These are phyloP conservation scores for Heliconius hewitsoni DNA, from an alignment of 1,140 invertebrate genomes.

Conservation along the genomic window DNA sequence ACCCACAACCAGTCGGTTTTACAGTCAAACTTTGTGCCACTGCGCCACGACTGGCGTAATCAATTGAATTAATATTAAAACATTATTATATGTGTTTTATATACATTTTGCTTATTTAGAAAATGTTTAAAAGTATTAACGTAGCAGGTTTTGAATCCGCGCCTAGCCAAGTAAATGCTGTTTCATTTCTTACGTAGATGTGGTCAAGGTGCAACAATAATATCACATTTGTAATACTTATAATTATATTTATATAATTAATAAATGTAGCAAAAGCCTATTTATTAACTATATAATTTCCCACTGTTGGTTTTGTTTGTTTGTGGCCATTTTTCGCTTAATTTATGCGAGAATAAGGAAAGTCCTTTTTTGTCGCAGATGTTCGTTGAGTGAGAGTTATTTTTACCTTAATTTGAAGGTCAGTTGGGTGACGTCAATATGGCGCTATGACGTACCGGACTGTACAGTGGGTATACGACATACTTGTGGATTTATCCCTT, in stretches of 20 bases:
- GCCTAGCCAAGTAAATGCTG: slow-evolving; percentile 7
- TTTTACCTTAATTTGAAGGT: slow-evolving; percentile 5
- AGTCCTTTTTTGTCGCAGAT: not conserved
- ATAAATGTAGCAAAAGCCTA: not conserved
- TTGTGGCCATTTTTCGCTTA: not conserved
- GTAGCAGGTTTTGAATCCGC: too few relatives aligned
- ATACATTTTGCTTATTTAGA: too few relatives aligned
- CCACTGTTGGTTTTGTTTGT: not conserved
- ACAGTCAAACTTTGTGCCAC: too few relatives aligned
- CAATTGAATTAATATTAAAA: not conserved
- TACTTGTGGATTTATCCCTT: not conserved
- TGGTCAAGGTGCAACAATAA: slow-evolving; percentile 25
- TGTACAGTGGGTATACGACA: not conserved
- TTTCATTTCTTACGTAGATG: slow-evolving; percentile 8
- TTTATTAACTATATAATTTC: not conserved
- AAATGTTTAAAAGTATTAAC: too few relatives aligned
- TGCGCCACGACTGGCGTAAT: not conserved
- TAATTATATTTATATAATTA: not conserved
- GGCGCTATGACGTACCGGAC: not conserved
- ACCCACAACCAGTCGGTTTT: too few relatives aligned
- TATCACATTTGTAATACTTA: slow-evolving; percentile 11
- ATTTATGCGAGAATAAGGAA: not conserved
- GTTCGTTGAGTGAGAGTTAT: not conserved
- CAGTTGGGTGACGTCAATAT: not conserved
- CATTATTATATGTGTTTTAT: not conserved